Percentiles rank a stretch among this genome's conserved stretches.
Conservation (phyloP, 2,888 invertebrate species). For the Thymelicus acteon region DNA sequence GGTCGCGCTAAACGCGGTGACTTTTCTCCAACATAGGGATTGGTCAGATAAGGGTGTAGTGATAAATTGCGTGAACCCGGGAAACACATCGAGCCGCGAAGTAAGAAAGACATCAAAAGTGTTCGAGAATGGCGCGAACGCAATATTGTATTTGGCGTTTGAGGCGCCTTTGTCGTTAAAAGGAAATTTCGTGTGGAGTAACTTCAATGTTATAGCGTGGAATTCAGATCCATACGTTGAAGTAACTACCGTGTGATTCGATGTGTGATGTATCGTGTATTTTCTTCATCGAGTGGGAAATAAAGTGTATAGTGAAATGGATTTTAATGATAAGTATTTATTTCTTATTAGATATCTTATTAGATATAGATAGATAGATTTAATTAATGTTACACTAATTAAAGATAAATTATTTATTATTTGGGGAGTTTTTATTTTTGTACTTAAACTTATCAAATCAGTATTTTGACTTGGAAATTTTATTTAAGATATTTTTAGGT, state of each 20-base stretch:
- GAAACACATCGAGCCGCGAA: conserved; percentile 64
- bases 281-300: neutral
- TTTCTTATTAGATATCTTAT: no score
- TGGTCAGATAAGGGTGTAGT: conserved; percentile 70
- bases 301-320: conserved; percentile 5
- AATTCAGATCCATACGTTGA: conserved; percentile 77
- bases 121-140: conserved; percentile 75
- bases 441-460: neutral
- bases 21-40: conserved; percentile 87
- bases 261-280: conserved; percentile 1
- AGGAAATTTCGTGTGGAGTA: conserved; percentile 81
- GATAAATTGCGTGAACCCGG: conserved; percentile 79
- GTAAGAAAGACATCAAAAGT: conserved; percentile 67
- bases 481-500: no score
- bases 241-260: conserved; percentile 67
- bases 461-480: no score
- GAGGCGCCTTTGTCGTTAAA: conserved; percentile 75
- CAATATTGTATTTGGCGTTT: conserved; percentile 72
- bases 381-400: neutral
- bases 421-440: neutral
- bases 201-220: conserved; percentile 78
- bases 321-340: conserved; percentile 13
- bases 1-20: conserved; percentile 88
- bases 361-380: neutral
- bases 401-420: neutral